These are phyloP conservation scores for Hybognathus amarus DNA, from an alignment of 2,797 vertebrate genomes.

Conservation along the genomic window DNA sequence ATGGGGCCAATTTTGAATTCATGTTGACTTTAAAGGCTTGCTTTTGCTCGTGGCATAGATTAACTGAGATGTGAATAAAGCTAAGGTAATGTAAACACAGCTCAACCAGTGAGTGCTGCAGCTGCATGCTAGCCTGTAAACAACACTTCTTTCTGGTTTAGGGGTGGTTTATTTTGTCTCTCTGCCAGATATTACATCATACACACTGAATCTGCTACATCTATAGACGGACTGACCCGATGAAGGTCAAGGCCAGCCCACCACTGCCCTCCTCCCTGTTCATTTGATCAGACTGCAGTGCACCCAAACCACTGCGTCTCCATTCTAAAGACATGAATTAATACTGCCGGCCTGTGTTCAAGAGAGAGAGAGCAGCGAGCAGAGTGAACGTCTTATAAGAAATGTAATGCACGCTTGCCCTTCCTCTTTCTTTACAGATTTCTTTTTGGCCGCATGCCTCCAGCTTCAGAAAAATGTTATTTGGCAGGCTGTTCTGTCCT, in stretches of 20 bases:
- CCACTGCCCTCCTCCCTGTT: slow-evolving; percentile 1
- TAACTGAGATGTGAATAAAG: slow-evolving; percentile 37
- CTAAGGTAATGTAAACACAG: slow-evolving; percentile 23
- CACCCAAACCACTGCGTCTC: slow-evolving; percentile 33
- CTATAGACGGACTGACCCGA: slow-evolving; percentile 36
- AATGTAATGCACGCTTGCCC: slow-evolving; percentile 63
- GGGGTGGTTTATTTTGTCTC: slow-evolving; percentile 23
- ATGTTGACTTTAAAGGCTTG: slow-evolving; percentile 11
- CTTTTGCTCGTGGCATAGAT: slow-evolving; percentile 19
- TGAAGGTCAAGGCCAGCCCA: slow-evolving; percentile 52
- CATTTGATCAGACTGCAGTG: slow-evolving; percentile 52
- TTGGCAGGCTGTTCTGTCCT: slow-evolving; percentile 62
- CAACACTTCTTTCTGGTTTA: not conserved
- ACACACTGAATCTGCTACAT: slow-evolving; percentile 21
- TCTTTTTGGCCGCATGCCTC: slow-evolving; percentile 62
- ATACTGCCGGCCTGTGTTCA: not conserved
- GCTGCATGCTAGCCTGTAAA: slow-evolving; percentile 18
- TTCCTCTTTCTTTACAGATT: slow-evolving; percentile 62
- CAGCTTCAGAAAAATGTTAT: slow-evolving; percentile 61
- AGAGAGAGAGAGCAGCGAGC: slow-evolving; percentile 25
- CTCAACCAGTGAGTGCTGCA: not conserved
- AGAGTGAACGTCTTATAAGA: slow-evolving; percentile 56
- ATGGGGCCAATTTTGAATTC: not conserved
- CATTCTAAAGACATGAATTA: slow-evolving; percentile 46
- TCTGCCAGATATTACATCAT: slow-evolving; percentile 53